Evolutionary conservation across 2,888 invertebrate species (phyloP), one percentile per base, ranked within the genome.

Genomic region (Brachyptera putata): DNA sequence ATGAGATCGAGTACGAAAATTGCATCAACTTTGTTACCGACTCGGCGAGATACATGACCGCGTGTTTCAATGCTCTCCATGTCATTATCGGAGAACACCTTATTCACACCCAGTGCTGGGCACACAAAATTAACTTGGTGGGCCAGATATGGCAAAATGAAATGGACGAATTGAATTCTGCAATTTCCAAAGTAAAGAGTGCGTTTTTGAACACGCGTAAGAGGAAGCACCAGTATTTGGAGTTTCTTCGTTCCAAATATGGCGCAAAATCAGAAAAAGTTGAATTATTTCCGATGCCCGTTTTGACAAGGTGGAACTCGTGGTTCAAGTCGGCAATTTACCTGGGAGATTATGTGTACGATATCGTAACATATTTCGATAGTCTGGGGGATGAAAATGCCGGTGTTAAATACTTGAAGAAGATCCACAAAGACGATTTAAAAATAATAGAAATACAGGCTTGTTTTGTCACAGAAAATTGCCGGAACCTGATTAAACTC

Each of bases 281-380:
- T 11, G 49, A 50, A 26, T 16, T 59, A 36, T 62, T 62, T 48
- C 62, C 56, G 9, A 53, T 59, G 36, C 62, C 62, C 9, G 62
- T 59, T 14, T 24, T 59, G 34, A 59, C 59, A 7, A 36, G 59
- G 18, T 59, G 62, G 62, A 59, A 59, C 14, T 60, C 48, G 5
- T 62, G 62, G 62, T 56, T 62, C 39, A 39, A 48, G 22, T 48
- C 48, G 46, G 59, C 41, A 11, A 36, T 41, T 7, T 53, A 58
- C 46, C 7, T 61, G 7, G 36, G 26, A 21, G 61, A 61, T 26
- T 49, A 58, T 24, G 18, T 61, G n/a, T 14, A 24, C 18, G 49
- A 58, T 26, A 26, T 50, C 21, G 37, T 24, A 18, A 18, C 49
- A n/a, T 36, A 24, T 24, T 11, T 58, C 7, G 39, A 50, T 58